Conservation (phyloP, 2,888 invertebrate genomes). For the Sericinus montela region DNA sequence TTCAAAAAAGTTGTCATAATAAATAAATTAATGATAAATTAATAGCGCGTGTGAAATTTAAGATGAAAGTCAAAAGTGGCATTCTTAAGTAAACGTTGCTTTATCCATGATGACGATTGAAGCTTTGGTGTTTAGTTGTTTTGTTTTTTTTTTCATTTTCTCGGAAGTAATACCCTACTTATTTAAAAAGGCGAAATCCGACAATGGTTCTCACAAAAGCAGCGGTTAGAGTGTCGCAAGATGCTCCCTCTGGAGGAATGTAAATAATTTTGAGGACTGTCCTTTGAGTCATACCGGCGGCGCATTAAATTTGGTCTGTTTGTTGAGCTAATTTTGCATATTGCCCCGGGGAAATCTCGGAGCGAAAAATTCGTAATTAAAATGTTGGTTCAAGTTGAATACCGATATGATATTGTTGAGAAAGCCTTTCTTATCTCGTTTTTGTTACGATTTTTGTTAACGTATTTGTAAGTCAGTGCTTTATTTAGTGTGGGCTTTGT, state of each 20-base stretch:
- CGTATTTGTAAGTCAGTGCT: no score
- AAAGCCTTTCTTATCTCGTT: not conserved
- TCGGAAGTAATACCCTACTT: conserved; percentile 9
- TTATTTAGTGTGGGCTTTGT: no score
- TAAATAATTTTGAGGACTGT: conserved; percentile 56
- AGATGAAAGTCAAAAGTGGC: not conserved
- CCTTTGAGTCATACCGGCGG: conserved; percentile 50
- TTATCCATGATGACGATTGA: conserved; percentile 10
- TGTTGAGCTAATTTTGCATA: conserved; percentile 61
- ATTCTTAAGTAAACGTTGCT: conserved; percentile 1
- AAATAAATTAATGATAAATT: no score
- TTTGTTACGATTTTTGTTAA: no score
- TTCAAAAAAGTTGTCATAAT: no score
- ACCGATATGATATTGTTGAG: conserved; percentile 34
- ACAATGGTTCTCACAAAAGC: conserved; percentile 16
- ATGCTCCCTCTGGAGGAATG: conserved; percentile 48
- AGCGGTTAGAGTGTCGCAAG: conserved; percentile 43
- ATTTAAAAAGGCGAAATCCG: conserved; percentile 15
- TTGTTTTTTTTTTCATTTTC: conserved; percentile 14
- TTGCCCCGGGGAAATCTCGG: conserved; percentile 51
- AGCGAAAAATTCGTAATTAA: conserved; percentile 41
- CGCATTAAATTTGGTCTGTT: conserved; percentile 62
- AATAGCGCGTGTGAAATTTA: no score
- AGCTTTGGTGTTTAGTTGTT: not conserved
- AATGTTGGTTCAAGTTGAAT: conserved; percentile 35